Evolutionary conservation across 1,140 invertebrate species (phyloP), one percentile per base, ranked within the genome.

Genomic region (Ptiloglossa arizonensis): DNA sequence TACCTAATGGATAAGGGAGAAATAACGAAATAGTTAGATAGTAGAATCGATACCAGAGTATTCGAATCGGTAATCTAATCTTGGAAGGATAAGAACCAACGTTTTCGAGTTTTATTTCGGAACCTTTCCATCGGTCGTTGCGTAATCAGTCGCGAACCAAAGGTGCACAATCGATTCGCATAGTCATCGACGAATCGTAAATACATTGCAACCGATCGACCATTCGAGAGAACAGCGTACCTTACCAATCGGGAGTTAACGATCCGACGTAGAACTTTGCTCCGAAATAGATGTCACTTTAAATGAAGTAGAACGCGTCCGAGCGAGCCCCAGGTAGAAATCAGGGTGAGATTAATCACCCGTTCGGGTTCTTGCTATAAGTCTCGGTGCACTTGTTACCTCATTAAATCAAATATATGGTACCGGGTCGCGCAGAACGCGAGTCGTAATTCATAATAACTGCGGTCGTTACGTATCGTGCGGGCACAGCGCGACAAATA

Each of bases 391-490:
- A 76, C 54, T 76, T 69, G 73, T 60, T 69, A 69, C 73, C 64
- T 59, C 73, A 50, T 76, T 69, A 69, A 76, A 69, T 76, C 73
- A 68, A 76, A 76, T 69, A 76, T 76, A 76, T 68, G 63, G 54
- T 57, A 46, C 27, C 41, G 19, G 41, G 35, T n/a, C 41, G n/a
- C 22, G 8, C 11, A 19, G 52, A 68, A 41, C 66, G 27, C 22
- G 63, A 27, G 17, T 17, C 29, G 72, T 57, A 68, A 75, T 75
- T 75, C 72, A 75, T 75, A 75, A 68, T 46, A 68, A 68, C 52
- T 59, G 54, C 35, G 29, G 44, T 46, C 22, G 44, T 64, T 73
- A 50, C 60, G 46, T 52, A 63, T 35, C 22, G 29, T 15, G 29
- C 44, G 63, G 52, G 44, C 63, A 29, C 52, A 29, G 29, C 68